phyloP scores from a whole-genome alignment of 2,797 vertebrate species.

The Acomys russatus region DNA sequence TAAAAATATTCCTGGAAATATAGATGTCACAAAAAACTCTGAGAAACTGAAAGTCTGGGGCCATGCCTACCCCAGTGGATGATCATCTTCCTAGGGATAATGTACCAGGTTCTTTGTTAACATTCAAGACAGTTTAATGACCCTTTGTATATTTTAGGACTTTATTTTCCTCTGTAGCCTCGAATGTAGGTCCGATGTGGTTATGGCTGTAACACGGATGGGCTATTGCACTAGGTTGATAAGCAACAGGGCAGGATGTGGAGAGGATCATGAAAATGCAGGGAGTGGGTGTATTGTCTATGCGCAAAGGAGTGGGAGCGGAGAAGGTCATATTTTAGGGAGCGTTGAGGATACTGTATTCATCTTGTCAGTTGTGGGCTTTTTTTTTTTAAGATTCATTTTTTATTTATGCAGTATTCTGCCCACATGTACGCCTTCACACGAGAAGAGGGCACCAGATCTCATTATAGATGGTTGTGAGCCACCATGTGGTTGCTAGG shows the following conservation, averaged over 20 bases:
- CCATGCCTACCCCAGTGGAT: neutral
- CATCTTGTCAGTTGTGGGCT: neutral
- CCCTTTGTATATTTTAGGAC: constrained; percentile 22
- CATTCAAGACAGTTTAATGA: neutral
- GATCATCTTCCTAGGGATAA: neutral
- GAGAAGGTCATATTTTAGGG: constrained; percentile 4
- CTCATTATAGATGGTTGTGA: no score
- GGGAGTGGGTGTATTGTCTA: neutral
- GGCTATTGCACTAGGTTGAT: neutral
- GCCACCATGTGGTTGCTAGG: no score
- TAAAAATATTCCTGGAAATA: constrained; percentile 37
- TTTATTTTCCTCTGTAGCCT: constrained; percentile 47
- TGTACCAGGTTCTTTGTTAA: constrained; percentile 23
- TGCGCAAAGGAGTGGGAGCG: fast-evolving
- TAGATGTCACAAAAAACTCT: constrained; percentile 34
- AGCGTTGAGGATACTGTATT: neutral
- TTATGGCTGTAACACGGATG: neutral
- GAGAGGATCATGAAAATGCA: neutral
- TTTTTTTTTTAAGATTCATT: no score
- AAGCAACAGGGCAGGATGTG: neutral
- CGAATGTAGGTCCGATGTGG: constrained; percentile 7
- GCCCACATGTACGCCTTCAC: no score
- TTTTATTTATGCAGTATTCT: no score
- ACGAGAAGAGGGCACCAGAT: no score
- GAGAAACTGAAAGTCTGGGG: neutral